Base-by-base conservation (phyloP, 2,797 vertebrate species). In the Numenius phaeopus region DNA sequence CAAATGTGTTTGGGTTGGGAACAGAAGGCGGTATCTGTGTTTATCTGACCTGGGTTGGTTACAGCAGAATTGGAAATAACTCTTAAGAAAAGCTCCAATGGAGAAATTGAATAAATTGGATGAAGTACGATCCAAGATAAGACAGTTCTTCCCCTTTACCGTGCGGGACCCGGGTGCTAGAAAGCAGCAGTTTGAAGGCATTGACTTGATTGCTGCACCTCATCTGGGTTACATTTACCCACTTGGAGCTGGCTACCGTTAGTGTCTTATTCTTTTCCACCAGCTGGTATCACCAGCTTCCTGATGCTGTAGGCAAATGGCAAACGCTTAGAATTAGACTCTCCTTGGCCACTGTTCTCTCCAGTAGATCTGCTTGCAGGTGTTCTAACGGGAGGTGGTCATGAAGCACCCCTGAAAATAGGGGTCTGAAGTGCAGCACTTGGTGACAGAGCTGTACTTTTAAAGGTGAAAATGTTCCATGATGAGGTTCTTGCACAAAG, bases 391-490 rank as follows among this genome's bases (percentile, higher is more conserved):
- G 39, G n/a, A 64, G 49, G 22, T 27, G 84, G 26, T 22, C 21
- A 4, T 5, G 76, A 57, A 71, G 59, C 40, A 14, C 23, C 17
- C 29, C 9, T 39, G 88, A 57, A 75, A 78, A 26, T 12, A 37
- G 44, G 39, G n/a, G 3, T 61, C 44, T 69, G 46, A 34, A 52
- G 30, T 27, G 49, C 79, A 76, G 69, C 49, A 9, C 18, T 32
- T 37, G 32, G 40, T 24, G 73, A 21, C 46, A 83, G 76, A 72
- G 73, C 46, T 76, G 57, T 14, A 1, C 14, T 62, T 75, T 27
- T 5, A 34, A 3, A 18, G 50, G 58, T 61, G 83, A 22, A 20
- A 62, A 14, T 0, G 0, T n/a, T 24, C 52, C 23, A 5, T 17
- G 0, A 5, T 12, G 58, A 57, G 55, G 8, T 3, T 66, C 83